Evolutionary conservation across 2,888 invertebrate species (phyloP).

Genomic region (Chirona hameri): DNA sequence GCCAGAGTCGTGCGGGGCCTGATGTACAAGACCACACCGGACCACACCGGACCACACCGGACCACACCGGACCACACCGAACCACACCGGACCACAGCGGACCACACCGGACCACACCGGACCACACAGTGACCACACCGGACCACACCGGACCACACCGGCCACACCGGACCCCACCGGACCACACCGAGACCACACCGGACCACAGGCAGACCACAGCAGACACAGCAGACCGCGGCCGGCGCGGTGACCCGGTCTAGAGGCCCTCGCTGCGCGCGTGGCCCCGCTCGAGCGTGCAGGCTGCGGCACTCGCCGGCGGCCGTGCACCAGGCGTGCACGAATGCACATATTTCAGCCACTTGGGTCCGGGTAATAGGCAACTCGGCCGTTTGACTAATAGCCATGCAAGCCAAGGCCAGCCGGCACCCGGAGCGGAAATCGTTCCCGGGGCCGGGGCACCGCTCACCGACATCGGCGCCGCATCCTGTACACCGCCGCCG

Average conservation of each 20-base stretch:
- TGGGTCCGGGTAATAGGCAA: neutral
- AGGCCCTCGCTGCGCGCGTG: neutral
- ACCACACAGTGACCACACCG: too few relatives aligned
- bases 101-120: too few relatives aligned
- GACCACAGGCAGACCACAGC: too few relatives aligned
- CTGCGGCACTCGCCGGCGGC: too few relatives aligned
- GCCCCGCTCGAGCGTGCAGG: neutral
- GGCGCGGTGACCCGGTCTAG: neutral
- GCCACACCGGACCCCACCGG: too few relatives aligned
- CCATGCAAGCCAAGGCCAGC: neutral
- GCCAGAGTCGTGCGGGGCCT: too few relatives aligned
- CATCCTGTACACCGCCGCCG: neutral
- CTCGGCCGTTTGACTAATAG: constrained; percentile 2
- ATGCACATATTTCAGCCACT: constrained; percentile 9
- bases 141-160: too few relatives aligned
- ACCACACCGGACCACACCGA: neutral
- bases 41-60: neutral
- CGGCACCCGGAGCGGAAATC: neutral
- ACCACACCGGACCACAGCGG: too few relatives aligned
- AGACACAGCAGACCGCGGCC: neutral
- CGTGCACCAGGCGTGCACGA: neutral
- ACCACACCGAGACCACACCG: too few relatives aligned
- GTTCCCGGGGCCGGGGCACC: neutral
- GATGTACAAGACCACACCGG: too few relatives aligned
- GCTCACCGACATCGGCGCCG: neutral